Base-by-base conservation (phyloP, 2,888 invertebrate species). In the Orchestes rusci region DNA sequence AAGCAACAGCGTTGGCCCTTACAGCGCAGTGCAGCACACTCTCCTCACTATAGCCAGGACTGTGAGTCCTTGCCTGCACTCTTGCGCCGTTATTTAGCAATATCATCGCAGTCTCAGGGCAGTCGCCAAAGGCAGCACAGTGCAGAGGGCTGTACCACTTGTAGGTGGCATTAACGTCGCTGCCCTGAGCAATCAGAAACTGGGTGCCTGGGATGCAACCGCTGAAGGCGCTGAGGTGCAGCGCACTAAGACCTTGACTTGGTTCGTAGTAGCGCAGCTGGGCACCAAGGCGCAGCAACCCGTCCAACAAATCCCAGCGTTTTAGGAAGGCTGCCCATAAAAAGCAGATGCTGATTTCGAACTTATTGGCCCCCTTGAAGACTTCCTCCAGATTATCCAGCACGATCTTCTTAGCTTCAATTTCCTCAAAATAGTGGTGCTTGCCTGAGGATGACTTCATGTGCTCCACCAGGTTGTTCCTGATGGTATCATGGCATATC, bases 71-170 rank as follows among this genome's bases (percentile, higher is more conserved):
- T 50, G 77, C 75, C 50, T 72, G 68, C 35, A 87, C 78, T 49
- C 77, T 75, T 39, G 87, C 81, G 15, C 82, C 83, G 51, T 76
- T 76, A 50, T 77, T 77, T 50, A 91, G 75, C 48, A 93, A 75
- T 60, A 88, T 76, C 66, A 80, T 80, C 42, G 86, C 83, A 10
- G 88, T 87, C 59, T 84, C 81, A 39, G 82, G 77, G 50, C 89
- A 82, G 61, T 91, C 87, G 10, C 91, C 88, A 68, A 90, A 89
- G 20, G 91, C 90, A 10, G 92, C 88, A 63, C 88, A 90, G 66
- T 94, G 92, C 45, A 93, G 74, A 1, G 92, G 89, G 33, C 84
- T 83, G 63, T 84, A 84, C 56, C 80, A 78, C 63, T 82, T 80
- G 46, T 77, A 76, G 60, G 78, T 75, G 38, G 77, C 73, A 67